Evolutionary conservation across 2,888 invertebrate genomes (phyloP).

Genomic region (Plemyria rubiginata): DNA sequence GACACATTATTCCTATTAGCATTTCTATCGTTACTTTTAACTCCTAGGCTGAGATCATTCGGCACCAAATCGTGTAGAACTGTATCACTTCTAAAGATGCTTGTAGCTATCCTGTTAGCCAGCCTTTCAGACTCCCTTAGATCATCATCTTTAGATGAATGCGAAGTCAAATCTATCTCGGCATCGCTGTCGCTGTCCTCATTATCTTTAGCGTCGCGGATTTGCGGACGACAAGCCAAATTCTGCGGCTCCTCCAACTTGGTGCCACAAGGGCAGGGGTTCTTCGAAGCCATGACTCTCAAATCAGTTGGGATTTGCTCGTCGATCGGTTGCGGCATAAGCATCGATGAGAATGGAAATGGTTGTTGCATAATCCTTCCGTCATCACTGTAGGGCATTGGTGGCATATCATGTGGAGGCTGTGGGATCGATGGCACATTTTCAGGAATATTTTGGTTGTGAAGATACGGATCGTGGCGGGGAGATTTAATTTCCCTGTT

Average conservation of each 20-base stretch:
- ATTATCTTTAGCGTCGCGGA: conserved; percentile 56
- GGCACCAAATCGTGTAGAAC: conserved; percentile 78
- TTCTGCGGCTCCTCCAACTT: conserved; percentile 71
- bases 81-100: conserved; percentile 75
- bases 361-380: conserved; percentile 67
- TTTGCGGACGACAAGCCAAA: conserved; percentile 66
- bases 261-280: conserved; percentile 64
- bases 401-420: conserved; percentile 59
- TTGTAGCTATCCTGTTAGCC: conserved; percentile 75
- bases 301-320: conserved; percentile 77
- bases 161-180: conserved; percentile 81
- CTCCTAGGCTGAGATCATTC: conserved; percentile 76
- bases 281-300: conserved; percentile 67
- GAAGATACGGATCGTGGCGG: conserved; percentile 69
- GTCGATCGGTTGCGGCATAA: conserved; percentile 68
- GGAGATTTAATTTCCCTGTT: conserved; percentile 68
- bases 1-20: conserved; percentile 62
- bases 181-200: conserved; percentile 79
- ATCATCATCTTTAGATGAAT: conserved; percentile 79
- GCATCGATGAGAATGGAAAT: conserved; percentile 67
- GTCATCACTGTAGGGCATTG: conserved; percentile 67
- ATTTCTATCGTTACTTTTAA: conserved; percentile 65
- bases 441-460: conserved; percentile 62
- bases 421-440: conserved; percentile 49
- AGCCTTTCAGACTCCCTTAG: conserved; percentile 74